Evolutionary conservation across 2,113 vertebrate genomes (phyloP), one percentile per base, ranked within the genome.

Genomic region (Mirounga angustirostris): DNA sequence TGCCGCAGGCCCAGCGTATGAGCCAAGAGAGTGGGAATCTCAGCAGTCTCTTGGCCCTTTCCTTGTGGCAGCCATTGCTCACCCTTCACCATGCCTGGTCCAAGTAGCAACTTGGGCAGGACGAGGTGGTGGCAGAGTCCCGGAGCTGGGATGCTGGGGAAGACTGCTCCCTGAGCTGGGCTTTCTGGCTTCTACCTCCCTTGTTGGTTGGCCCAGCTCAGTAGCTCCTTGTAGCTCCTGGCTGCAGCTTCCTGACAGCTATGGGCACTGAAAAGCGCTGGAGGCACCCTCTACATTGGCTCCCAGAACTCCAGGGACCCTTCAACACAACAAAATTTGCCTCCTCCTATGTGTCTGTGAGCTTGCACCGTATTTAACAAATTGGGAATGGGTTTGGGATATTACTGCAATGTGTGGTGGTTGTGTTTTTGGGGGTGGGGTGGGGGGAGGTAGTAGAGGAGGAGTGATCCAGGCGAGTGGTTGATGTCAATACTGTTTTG

Each of bases 281-380:
- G 71, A 21, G 67, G 33, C 50, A 61, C 21, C n/a, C 94, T 97
- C 89, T 14, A 4, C 78, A 95, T 96, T 93, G 89, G 61, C 69
- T 95, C 79, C 50, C 2, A 6, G 86, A 90, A 69, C 86, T 90
- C 97, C 78, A 78, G 58, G 89, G 81, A 97, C 93, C 96, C 54
- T 86, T 79, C 46, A 86, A 43, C 94, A 95, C 76, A 96, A 97
- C 93, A 94, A 95, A 93, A 96, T 96, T 98, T 93, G 91, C 95
- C 67, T 78, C 96, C 24, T 85, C 61, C 11, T 58, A 61, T 58
- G 73, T 46, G 21, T 56, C 46, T 56, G 14, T 82, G 96, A 93
- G 61, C 89, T 86, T 94, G 86, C 89, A 89, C 73, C 13, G 2
- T 92, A 95, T 26, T 83, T 98, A 97, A 96, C 65, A 85, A 67